A percentile compares a stretch with the other conserved stretches of the same genome.
Conservation (phyloP, 1,140 invertebrate species). For the Oedothorax gibbosus region DNA sequence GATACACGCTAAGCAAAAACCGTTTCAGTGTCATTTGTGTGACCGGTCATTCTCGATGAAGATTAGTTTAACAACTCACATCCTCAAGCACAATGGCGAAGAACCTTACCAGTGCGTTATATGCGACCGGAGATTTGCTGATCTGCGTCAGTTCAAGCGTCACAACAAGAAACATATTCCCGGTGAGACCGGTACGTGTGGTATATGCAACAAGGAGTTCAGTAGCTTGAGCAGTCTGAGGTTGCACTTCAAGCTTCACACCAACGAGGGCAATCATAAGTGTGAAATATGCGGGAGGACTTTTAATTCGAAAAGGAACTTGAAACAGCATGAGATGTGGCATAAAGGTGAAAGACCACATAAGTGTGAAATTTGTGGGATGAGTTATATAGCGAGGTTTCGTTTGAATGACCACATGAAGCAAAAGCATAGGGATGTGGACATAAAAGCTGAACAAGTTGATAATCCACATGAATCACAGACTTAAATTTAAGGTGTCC, state of each 20-base stretch:
- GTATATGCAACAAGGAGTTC: conserved; percentile 12
- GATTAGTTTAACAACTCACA: conserved; percentile 9
- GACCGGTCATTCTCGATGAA: not conserved
- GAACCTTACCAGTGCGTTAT: conserved; percentile 18
- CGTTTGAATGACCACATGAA: not conserved
- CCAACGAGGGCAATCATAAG: conserved; percentile 6
- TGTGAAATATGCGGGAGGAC: conserved; percentile 15
- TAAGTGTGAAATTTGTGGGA: not conserved
- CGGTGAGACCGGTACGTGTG: not conserved
- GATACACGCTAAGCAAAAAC: conserved; percentile 1
- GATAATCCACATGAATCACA: too few relatives aligned
- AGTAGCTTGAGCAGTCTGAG: not conserved
- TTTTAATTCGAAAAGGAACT: conserved; percentile 2
- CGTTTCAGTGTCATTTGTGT: not conserved
- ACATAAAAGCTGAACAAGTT: conserved; percentile 65
- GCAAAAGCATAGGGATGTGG: conserved; percentile 9
- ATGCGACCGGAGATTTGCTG: conserved; percentile 8
- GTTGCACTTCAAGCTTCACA: conserved; percentile 7
- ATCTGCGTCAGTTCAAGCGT: not conserved
- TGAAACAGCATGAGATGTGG: conserved; percentile 10
- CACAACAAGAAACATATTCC: conserved; percentile 24
- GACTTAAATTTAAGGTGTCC: too few relatives aligned
- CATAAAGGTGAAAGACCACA: conserved; percentile 19
- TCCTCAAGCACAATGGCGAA: conserved; percentile 4
- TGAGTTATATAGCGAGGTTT: conserved; percentile 16